Conservation (phyloP, 2,888 invertebrate species). For the Caenorhabditis sp. region DNA sequence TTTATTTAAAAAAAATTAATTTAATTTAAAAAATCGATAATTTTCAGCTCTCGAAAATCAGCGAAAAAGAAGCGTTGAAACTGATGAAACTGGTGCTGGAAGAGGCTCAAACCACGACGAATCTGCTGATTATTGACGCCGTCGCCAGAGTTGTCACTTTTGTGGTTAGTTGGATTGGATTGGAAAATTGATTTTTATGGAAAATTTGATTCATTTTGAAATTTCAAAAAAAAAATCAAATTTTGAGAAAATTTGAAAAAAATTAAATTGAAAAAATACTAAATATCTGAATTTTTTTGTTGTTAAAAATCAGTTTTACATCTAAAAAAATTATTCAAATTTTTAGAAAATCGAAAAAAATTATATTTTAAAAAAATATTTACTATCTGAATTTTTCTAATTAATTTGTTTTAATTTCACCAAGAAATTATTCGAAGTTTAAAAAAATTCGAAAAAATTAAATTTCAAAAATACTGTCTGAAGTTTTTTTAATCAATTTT, state of each 20-base stretch:
- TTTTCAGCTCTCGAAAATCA: conserved; percentile 29
- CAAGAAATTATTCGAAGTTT: too few relatives aligned
- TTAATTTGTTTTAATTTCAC: too few relatives aligned
- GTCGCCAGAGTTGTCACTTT: conserved; percentile 50
- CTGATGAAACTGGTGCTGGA: conserved; percentile 46
- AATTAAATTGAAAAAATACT: neutral
- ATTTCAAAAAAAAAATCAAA: conserved; percentile 5
- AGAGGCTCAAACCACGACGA: conserved; percentile 47
- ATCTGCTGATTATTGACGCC: conserved; percentile 45
- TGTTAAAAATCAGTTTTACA: too few relatives aligned
- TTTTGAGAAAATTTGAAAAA: neutral
- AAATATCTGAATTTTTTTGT: neutral
- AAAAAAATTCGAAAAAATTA: too few relatives aligned
- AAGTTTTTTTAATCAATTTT: neutral
- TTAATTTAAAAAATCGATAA: conserved; percentile 1
- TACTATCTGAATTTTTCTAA: too few relatives aligned
- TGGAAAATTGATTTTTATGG: neutral
- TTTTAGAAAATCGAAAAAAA: too few relatives aligned
- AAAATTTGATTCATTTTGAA: conserved; percentile 3
- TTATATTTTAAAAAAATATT: too few relatives aligned
- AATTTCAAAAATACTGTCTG: neutral
- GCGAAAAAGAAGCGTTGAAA: conserved; percentile 33
- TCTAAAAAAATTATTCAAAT: too few relatives aligned
- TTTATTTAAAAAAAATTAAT: neutral
- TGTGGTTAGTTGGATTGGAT: conserved; percentile 39